phyloP scores from a whole-genome alignment of 1,140 invertebrate species.

The Orius insidiosus region DNA sequence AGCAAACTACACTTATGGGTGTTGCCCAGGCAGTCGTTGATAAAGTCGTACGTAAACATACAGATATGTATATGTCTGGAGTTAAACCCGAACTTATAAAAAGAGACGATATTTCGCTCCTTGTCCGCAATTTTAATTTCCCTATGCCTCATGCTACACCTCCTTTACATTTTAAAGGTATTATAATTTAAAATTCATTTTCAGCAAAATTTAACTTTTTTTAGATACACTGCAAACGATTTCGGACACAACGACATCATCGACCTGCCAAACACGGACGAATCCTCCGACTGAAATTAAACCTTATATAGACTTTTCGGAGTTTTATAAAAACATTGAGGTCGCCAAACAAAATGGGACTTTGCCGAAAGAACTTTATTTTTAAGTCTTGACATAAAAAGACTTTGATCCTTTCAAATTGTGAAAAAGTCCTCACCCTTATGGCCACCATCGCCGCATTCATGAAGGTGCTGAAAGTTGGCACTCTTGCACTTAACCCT shows the following conservation, averaged over 20 bases:
- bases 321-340: conserved; percentile 59
- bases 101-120: conserved; percentile 63
- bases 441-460: too few relatives aligned
- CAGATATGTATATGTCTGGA: conserved; percentile 53
- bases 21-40: conserved; percentile 77
- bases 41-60: conserved; percentile 66
- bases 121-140: conserved; percentile 77
- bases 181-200: conserved; percentile 63
- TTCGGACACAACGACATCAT: conserved; percentile 13
- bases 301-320: conserved; percentile 70
- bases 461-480: too few relatives aligned
- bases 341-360: conserved; percentile 38
- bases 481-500: too few relatives aligned
- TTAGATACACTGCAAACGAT: conserved; percentile 7
- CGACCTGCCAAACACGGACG: conserved; percentile 1
- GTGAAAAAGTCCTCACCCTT: too few relatives aligned
- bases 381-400: too few relatives aligned
- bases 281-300: conserved; percentile 11
- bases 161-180: conserved; percentile 28
- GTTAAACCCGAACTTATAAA: conserved; percentile 6
- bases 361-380: conserved; percentile 25
- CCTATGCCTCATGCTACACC: conserved; percentile 31
- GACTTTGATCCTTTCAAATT: too few relatives aligned
- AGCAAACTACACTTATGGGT: conserved; percentile 58
- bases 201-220: not conserved